Evolutionary conservation across 1,140 invertebrate genomes (phyloP), one percentile per base, ranked within the genome.

Genomic region (Trichomalopsis sarcophagae): DNA sequence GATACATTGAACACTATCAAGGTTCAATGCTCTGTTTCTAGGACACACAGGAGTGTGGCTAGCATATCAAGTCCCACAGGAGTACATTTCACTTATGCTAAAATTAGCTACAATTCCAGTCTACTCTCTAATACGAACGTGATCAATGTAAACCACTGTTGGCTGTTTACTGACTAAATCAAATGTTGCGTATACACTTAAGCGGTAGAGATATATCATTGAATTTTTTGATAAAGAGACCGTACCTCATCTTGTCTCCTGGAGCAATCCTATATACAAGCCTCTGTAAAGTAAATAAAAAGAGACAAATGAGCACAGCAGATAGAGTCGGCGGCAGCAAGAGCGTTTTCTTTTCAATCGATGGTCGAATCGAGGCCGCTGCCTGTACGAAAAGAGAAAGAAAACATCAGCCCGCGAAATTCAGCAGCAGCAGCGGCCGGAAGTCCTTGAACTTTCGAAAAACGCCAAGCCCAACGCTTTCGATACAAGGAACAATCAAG

Each of bases 1-100:
- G n/a, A 7, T 71, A 44, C 11, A 71, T 71, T 11, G 23, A 71
- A 71, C n/a, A 27, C 23, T 71, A 27, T 71, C 68, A 71, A 74
- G 73, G 73, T 74, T 74, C 73, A 74, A 21, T 40, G 36, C 7
- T 74, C 73, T 40, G 6, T 36, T 74, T 74, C 73, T 74, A 74
- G 73, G 73, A 74, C 73, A 74, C 55, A 62, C 55, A 62, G 55
- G 17, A 55, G 13, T 62, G 55, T n/a, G 55, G 5, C 55, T 62
- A 62, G 55, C 21, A 62, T 62, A 62, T n/a, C 55, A 62, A 62
- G 21, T 62, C 55, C 55, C n/a, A 62, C 9, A 44, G 2, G 17
- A 62, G 14, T 7, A 17, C 6, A 21, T 21, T 62, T 62, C 2
- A n/a, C 55, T 62, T 21, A 62, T 62, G 55, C 17, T 21, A 21